Conservation (phyloP, 2,113 vertebrate species). For the Diadophis punctatus region DNA sequence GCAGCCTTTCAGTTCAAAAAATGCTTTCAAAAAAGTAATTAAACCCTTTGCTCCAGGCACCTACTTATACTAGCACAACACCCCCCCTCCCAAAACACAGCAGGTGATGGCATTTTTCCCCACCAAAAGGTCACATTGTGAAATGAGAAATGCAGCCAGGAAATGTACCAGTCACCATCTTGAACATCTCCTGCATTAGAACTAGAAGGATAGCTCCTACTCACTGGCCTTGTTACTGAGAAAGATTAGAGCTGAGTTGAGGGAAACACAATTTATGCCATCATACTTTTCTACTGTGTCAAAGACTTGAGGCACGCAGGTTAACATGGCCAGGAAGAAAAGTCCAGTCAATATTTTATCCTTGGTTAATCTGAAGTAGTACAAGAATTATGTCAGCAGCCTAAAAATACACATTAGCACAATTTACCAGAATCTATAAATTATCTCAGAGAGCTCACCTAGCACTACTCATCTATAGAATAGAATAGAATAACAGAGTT, state of each 20-base stretch:
- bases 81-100: not conserved
- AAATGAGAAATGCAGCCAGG: not conserved
- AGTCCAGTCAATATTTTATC: not conserved
- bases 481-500: no score
- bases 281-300: not conserved
- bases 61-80: not conserved
- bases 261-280: not conserved
- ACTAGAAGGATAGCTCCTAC: not conserved
- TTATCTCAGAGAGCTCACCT: not conserved
- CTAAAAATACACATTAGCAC: constrained; percentile 2
- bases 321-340: not conserved
- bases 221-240: not conserved
- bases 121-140: not conserved
- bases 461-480: not conserved
- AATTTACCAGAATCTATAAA: constrained; percentile 7
- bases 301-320: not conserved
- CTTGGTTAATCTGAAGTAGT: not conserved
- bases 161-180: not conserved
- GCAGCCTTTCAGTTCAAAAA: not conserved
- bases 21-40: not conserved
- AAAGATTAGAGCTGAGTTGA: not conserved
- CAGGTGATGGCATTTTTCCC: not conserved
- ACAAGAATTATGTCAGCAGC: constrained; percentile 15
- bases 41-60: not conserved
- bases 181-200: not conserved